Evolutionary conservation across 2,888 invertebrate genomes (phyloP), one percentile per base, ranked within the genome.

Genomic region (Sminthurinus aureus): DNA sequence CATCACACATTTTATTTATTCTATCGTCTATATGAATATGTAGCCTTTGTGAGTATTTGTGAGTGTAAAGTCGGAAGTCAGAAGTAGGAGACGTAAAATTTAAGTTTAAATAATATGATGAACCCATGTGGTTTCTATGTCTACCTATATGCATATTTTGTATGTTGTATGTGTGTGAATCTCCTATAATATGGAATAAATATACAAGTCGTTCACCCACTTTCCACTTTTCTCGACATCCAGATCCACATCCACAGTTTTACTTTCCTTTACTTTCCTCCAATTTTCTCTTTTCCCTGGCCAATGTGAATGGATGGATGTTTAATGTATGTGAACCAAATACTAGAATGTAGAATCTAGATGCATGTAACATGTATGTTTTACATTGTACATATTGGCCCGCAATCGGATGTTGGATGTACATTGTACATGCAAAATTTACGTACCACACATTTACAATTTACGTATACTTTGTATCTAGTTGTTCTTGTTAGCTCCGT

Each of bases 101-200:
- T 51, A 66, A 79, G 69, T 79, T 79, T 22, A 79, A 79, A 79
- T 79, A 79, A 64, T 64, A 79, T 71, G 69, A 79, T 79, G 67
- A 79, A 13, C 18, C 79, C 79, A 79, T 79, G 67, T 79, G 79
- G 77, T 38, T 38, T 38, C 38, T 38, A 38, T 38, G 38, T 38
- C 38, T 38, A 6, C 6, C 3, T 38, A 9, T 64, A n/a, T 64
- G 13, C 67, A 11, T 67, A 11, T 67, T 38, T 4, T 38, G 1
- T 38, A 38, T 38, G 1, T 38, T 38, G 38, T 38, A 6, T 38
- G 38, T 38, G 38, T 38, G 38, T 6, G 38, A 38, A 38, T 38
- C 38, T 6, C 6, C 38, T 38, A 38, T 1, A 38, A 38, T 1
- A 38, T 38, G 6, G 38, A 38, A 38, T n/a, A n/a, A 6, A 38